phyloP scores from a whole-genome alignment of 1,140 invertebrate species.

The Asobara japonica region DNA sequence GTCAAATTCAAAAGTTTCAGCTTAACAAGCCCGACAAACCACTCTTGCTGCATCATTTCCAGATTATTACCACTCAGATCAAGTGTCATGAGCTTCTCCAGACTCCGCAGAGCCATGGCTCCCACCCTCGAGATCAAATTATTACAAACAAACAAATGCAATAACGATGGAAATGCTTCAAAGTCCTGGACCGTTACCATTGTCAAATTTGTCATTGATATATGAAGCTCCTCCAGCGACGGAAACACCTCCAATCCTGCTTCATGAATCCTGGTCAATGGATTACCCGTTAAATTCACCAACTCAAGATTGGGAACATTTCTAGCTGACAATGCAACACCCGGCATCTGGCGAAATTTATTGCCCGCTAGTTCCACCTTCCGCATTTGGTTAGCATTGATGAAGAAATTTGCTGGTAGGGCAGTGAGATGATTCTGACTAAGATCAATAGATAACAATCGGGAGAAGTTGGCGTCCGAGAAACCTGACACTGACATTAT shows the following conservation, averaged over 20 bases:
- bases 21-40: constrained; percentile 80
- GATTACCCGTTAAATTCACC: constrained; percentile 85
- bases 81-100: constrained; percentile 81
- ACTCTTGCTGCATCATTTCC: constrained; percentile 85
- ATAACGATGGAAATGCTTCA: constrained; percentile 82
- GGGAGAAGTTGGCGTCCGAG: constrained; percentile 77
- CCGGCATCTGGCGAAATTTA: constrained; percentile 83
- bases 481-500: constrained; percentile 82
- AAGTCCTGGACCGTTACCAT: constrained; percentile 89
- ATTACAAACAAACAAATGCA: constrained; percentile 78
- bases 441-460: constrained; percentile 78
- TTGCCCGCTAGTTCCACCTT: constrained; percentile 84
- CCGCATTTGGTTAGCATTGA: constrained; percentile 75
- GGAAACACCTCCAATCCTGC: constrained; percentile 73
- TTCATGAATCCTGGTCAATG: constrained; percentile 77
- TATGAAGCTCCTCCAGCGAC: constrained; percentile 81
- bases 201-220: constrained; percentile 83
- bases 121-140: constrained; percentile 85
- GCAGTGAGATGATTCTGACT: constrained; percentile 79
- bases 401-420: constrained; percentile 85
- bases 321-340: constrained; percentile 77
- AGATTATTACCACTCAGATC: constrained; percentile 86
- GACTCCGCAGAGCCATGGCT: constrained; percentile 82
- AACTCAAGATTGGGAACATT: constrained; percentile 77
- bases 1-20: constrained; percentile 83